Evolutionary conservation across 2,797 vertebrate genomes (phyloP), one percentile per base, ranked within the genome.

Genomic region (Lacerta agilis): DNA sequence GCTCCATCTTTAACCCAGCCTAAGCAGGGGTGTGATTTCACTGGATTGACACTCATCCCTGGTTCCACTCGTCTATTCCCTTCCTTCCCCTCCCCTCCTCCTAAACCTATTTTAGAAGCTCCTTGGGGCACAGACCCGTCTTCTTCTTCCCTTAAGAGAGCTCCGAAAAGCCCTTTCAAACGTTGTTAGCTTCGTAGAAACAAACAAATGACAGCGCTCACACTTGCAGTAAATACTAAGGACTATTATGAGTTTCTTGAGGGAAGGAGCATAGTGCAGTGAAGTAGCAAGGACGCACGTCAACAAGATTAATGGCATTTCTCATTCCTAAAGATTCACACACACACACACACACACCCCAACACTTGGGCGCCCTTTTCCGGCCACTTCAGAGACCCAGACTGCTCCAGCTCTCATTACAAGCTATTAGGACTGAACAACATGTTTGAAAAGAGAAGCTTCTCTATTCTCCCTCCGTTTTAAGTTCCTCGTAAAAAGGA

Each of bases 241-340:
- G 29, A 38, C 17, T 61, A 8, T 78, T 78, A n/a, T 79, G 45
- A 45, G 49, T 78, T 91, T 88, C 92, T 94, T 93, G 87, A 95
- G 82, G 83, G 89, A 90, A 45, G 90, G 79, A 86, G 87, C 90
- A 36, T 91, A 91, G 83, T 69, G 55, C 76, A 92, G 92, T 91
- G 94, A 93, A 90, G 88, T 88, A 94, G 85, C 38, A 45, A 89
- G 85, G 91, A 94, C 92, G 89, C 94, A 88, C 85, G 93, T 86
- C 10, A 41, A 71, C 86, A 92, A 89, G 89, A 94, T 89, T 89
- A 91, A 94, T 61, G 20, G 89, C 36, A 55, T 90, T 90, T 79
- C 45, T 92, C 83, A 90, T 86, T 90, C 90, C 84, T 85, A 66
- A 90, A 81, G 66, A 73, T 90, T 88, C 41, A 43, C 41, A 43